Evolutionary conservation across 2,113 vertebrate species (phyloP).

Genomic region (Protobothrops flavoviridis): DNA sequence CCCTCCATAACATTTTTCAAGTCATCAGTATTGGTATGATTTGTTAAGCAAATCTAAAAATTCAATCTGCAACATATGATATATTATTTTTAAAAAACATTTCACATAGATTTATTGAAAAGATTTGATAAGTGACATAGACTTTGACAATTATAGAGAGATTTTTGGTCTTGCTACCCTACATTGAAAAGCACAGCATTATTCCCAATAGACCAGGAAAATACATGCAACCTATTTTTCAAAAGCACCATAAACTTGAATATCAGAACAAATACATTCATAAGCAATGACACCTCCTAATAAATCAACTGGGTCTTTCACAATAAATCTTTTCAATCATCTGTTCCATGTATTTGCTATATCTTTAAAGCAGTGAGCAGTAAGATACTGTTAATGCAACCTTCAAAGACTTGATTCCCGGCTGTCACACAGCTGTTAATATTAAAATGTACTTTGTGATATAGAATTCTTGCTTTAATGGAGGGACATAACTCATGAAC

Average conservation of each 20-base stretch:
- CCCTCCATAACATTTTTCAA: neutral
- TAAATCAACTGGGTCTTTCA: neutral
- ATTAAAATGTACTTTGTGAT: neutral
- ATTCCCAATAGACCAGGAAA: neutral
- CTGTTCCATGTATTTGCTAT: neutral
- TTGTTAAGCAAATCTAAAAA: neutral
- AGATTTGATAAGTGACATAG: neutral
- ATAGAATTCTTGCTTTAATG: neutral
- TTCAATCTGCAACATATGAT: neutral
- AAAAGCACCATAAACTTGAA: neutral
- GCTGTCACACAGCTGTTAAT: neutral
- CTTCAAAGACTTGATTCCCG: neutral
- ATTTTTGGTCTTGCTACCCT: neutral
- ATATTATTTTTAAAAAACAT: neutral
- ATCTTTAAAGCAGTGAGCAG: neutral
- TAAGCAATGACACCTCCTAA: neutral
- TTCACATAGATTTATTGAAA: neutral
- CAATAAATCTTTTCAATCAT: neutral
- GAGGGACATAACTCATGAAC: neutral
- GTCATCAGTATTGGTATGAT: neutral
- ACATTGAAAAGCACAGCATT: neutral
- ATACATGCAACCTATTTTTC: neutral
- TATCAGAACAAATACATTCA: neutral
- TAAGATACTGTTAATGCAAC: neutral
- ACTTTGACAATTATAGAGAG: neutral